These are phyloP conservation scores for Maconellicoccus hirsutus DNA, from an alignment of 1,140 invertebrate genomes.

Conservation along the genomic window DNA sequence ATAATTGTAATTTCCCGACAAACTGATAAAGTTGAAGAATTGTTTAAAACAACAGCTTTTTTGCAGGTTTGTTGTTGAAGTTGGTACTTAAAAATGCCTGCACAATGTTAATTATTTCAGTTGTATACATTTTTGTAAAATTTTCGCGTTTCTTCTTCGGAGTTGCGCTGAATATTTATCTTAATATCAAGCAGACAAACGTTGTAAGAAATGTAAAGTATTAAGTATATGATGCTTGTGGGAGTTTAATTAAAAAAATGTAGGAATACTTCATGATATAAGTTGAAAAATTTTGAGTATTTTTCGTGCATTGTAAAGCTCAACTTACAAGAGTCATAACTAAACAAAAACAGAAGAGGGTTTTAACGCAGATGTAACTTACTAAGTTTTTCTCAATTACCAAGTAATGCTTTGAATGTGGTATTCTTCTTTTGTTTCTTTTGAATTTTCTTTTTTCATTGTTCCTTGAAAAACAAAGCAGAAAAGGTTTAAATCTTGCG, in stretches of 20 bases:
- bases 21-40: too few relatives aligned
- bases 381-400: not conserved
- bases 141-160: not conserved
- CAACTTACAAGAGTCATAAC: not conserved
- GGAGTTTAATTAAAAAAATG: conserved; percentile 5
- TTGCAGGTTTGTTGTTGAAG: too few relatives aligned
- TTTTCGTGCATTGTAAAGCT: not conserved
- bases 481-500: not conserved
- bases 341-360: conserved; percentile 4
- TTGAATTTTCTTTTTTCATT: not conserved
- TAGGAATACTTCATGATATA: not conserved
- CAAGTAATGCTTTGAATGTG: not conserved
- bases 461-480: not conserved
- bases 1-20: too few relatives aligned
- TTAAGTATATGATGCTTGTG: not conserved
- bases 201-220: not conserved
- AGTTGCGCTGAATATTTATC: not conserved
- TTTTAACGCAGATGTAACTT: not conserved
- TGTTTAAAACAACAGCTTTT: too few relatives aligned
- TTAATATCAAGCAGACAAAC: not conserved
- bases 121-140: not conserved
- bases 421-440: not conserved
- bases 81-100: too few relatives aligned
- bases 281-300: not conserved
- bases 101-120: not conserved